These are phyloP conservation scores for Gracilinanus agilis DNA, from an alignment of 2,113 vertebrate species.

Conservation along the genomic window DNA sequence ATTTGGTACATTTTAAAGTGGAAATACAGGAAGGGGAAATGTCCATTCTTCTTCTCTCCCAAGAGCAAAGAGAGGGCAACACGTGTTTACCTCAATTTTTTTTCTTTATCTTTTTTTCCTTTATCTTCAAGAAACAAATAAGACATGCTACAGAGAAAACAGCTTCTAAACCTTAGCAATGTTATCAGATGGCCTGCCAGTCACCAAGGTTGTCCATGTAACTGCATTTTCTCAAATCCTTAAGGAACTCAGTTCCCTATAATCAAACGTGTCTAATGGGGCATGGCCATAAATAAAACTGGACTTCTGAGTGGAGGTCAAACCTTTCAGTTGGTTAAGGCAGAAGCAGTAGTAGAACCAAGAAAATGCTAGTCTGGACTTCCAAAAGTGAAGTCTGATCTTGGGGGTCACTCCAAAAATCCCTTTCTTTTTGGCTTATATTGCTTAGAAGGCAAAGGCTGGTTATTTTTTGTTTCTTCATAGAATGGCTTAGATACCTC, in stretches of 20 bases:
- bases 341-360: background rate
- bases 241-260: background rate
- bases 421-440: background rate
- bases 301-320: background rate
- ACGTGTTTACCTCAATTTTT: background rate
- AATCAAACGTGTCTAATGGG: background rate
- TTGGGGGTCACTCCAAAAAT: background rate
- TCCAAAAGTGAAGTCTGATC: background rate
- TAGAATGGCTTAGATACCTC: background rate
- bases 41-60: background rate
- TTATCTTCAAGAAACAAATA: conserved; percentile 32
- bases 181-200: conserved; percentile 22
- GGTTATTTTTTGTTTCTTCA: background rate
- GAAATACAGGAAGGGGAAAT: background rate
- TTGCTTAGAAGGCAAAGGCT: background rate
- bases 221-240: conserved; percentile 44
- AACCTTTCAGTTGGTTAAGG: background rate
- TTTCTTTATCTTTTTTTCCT: conserved; percentile 12
- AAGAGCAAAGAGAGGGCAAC: background rate
- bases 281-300: background rate
- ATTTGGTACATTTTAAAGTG: background rate
- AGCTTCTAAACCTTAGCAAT: conserved; percentile 33
- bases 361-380: background rate
- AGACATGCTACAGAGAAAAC: conserved; percentile 44
- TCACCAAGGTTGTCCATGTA: conserved; percentile 24